A percentile compares a stretch with the other conserved stretches of the same genome.
Conservation (phyloP, 2,888 invertebrate genomes). For the Cremastinae sp. region DNA sequence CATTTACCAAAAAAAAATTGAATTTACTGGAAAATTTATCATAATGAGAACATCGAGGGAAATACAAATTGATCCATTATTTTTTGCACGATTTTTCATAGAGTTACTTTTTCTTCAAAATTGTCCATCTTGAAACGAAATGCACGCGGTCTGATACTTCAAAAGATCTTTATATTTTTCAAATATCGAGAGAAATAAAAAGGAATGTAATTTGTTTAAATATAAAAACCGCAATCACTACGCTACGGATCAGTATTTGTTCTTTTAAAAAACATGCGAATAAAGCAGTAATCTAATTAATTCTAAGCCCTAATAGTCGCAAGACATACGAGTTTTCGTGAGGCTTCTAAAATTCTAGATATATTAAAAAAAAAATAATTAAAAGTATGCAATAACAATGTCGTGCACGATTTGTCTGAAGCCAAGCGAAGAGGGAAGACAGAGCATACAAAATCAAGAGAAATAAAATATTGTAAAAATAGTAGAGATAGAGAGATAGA, state of each 20-base stretch:
- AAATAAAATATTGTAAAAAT: conserved; percentile 17
- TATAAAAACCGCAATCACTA: conserved; percentile 43
- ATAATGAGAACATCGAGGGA: not conserved
- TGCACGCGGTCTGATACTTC: too few species aligned
- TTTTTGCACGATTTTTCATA: not conserved
- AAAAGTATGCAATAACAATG: conserved; percentile 45
- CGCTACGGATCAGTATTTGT: conserved; percentile 54
- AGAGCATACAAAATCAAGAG: conserved; percentile 78
- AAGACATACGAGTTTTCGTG: conserved; percentile 56
- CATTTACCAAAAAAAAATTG: too few species aligned
- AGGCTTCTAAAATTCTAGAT: conserved; percentile 63
- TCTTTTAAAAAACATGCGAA: conserved; percentile 57
- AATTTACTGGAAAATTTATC: conserved; percentile 3
- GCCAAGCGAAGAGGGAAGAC: conserved; percentile 79
- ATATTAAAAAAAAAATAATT: conserved; percentile 66
- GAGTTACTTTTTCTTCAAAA: not conserved
- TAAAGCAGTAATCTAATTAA: conserved; percentile 55
- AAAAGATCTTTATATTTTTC: too few species aligned
- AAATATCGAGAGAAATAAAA: conserved; percentile 11
- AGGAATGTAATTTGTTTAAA: not conserved
- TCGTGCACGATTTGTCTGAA: conserved; percentile 76
- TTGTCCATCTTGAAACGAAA: conserved; percentile 1
- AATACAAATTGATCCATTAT: not conserved
- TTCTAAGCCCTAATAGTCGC: conserved; percentile 46
- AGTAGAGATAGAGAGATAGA: conserved; percentile 23